These are phyloP conservation scores for Phylloscopus trochilus DNA, from an alignment of 2,113 vertebrate species.

Conservation along the genomic window DNA sequence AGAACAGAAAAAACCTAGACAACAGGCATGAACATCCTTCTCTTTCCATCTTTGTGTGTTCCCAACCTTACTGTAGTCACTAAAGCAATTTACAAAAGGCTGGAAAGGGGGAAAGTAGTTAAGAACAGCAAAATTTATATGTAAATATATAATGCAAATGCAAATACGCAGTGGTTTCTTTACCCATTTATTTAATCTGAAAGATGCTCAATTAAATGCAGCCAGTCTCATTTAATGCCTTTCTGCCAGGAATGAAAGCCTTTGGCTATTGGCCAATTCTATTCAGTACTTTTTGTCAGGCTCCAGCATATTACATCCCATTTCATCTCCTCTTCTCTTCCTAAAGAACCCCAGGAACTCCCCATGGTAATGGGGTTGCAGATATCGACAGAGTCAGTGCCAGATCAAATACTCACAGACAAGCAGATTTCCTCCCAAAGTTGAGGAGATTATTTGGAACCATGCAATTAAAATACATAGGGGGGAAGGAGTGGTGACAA, in stretches of 20 bases:
- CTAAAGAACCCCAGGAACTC: neutral
- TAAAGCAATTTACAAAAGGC: neutral
- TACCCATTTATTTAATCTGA: neutral
- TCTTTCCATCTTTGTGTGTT: neutral
- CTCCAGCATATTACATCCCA: neutral
- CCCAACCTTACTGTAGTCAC: slow-evolving; percentile 1
- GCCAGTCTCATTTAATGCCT: neutral
- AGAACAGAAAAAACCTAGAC: no score
- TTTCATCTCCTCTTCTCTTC: neutral
- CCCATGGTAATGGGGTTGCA: neutral
- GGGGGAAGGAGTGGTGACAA: no score
- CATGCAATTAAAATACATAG: neutral
- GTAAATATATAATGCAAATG: neutral
- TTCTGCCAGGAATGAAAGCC: slow-evolving; percentile 35
- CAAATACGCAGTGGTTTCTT: neutral
- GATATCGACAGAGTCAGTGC: neutral
- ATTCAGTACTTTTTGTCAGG: neutral
- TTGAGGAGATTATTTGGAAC: slow-evolving; percentile 19
- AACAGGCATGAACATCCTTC: neutral
- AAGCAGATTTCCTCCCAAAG: neutral
- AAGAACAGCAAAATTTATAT: neutral
- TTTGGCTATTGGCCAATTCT: neutral
- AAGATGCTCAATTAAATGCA: slow-evolving; percentile 3
- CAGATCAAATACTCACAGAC: neutral
- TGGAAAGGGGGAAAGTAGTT: slow-evolving; percentile 13